Percentiles rank a stretch among this genome's conserved stretches.
These are phyloP conservation scores for Lutjanus argentimaculatus DNA, from an alignment of 2,797 vertebrate species.

Conservation along the genomic window DNA sequence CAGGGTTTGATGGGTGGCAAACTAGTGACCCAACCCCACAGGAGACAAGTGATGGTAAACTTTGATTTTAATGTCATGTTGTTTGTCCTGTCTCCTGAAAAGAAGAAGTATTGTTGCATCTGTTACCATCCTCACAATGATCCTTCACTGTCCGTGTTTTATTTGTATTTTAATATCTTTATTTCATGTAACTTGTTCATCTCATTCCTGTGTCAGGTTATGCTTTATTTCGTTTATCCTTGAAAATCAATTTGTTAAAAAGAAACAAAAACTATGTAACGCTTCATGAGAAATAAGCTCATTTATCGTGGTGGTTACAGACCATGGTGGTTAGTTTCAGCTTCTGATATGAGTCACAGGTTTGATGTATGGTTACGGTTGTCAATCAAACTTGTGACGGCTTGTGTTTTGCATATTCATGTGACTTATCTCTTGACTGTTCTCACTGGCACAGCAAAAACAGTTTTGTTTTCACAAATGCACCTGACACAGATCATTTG, in stretches of 20 bases:
- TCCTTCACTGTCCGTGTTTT: too few species aligned
- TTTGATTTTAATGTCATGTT: neutral
- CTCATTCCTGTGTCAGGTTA: too few species aligned
- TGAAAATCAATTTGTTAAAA: too few species aligned
- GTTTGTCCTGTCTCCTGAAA: neutral
- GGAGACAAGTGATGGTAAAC: conserved; percentile 91
- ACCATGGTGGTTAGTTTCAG: neutral
- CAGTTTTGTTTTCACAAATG: neutral
- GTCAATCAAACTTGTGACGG: neutral
- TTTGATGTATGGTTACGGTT: neutral
- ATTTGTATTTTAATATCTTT: too few species aligned
- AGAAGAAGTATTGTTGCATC: neutral
- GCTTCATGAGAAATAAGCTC: too few species aligned
- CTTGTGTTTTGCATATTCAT: neutral
- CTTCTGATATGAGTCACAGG: neutral
- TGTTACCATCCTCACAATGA: too few species aligned
- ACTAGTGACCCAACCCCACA: conserved; percentile 92
- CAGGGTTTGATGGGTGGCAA: conserved; percentile 89
- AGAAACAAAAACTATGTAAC: too few species aligned
- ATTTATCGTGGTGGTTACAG: neutral
- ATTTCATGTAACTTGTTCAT: too few species aligned
- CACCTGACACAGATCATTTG: neutral
- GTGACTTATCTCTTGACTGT: neutral
- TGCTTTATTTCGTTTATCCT: too few species aligned
- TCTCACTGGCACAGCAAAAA: neutral